Evolutionary conservation across 2,888 invertebrate genomes (phyloP).

Genomic region (Drepana falcataria): DNA sequence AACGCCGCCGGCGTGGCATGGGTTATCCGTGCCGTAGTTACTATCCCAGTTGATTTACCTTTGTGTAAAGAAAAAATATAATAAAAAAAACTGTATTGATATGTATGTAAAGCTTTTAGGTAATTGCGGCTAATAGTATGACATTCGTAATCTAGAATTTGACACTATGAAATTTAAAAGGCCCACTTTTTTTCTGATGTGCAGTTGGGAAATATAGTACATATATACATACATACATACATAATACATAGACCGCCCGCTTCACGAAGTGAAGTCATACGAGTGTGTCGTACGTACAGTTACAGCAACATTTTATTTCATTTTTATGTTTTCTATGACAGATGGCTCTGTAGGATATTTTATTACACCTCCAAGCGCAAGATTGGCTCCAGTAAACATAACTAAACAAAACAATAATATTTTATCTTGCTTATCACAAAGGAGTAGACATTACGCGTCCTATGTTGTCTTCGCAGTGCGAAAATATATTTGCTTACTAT

Average conservation of each 20-base stretch:
- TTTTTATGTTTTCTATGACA: neutral
- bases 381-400: neutral
- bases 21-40: slow-evolving; percentile 88
- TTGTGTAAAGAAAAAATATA: slow-evolving; percentile 5
- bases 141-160: no score
- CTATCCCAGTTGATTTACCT: slow-evolving; percentile 90
- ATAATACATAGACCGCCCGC: neutral
- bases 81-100: no score
- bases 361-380: neutral
- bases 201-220: no score
- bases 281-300: neutral
- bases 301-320: neutral
- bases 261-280: neutral
- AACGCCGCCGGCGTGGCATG: slow-evolving; percentile 89
- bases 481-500: neutral
- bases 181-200: no score
- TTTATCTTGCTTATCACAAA: neutral
- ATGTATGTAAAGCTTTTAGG: no score
- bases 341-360: neutral
- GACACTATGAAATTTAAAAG: no score
- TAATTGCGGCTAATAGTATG: no score
- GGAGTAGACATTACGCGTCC: neutral
- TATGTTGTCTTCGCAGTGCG: neutral
- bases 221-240: neutral
- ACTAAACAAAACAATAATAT: neutral